phyloP scores from a whole-genome alignment of 2,797 vertebrate genomes.

The Fistularia commersonii region DNA sequence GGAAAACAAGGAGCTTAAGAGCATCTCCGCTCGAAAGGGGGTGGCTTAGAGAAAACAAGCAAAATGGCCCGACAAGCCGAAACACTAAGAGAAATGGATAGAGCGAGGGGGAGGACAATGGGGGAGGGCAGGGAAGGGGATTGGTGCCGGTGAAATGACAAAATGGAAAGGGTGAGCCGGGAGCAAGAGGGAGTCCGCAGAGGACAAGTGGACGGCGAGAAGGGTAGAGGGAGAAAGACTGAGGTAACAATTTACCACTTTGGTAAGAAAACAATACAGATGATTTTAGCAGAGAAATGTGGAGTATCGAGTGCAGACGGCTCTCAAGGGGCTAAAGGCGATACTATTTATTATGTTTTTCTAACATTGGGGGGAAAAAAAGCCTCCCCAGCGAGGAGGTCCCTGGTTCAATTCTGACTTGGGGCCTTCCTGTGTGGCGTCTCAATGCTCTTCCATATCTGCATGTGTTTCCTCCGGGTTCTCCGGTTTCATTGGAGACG shows the following conservation, averaged over 20 bases:
- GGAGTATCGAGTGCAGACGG: too few species aligned
- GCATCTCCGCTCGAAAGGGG: slow-evolving; percentile 59
- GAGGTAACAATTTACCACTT: background rate
- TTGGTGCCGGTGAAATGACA: slow-evolving; percentile 33
- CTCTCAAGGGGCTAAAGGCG: too few species aligned
- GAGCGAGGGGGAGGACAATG: slow-evolving; percentile 6
- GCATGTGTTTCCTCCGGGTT: too few species aligned
- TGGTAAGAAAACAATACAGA: too few species aligned
- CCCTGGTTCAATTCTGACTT: too few species aligned
- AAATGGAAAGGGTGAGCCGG: slow-evolving; percentile 30
- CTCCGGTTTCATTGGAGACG: too few species aligned
- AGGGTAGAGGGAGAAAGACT: background rate
- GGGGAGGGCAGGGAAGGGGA: slow-evolving; percentile 7
- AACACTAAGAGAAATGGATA: slow-evolving; percentile 16
- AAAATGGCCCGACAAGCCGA: slow-evolving; percentile 50
- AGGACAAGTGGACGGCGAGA: slow-evolving; percentile 19
- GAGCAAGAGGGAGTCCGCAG: slow-evolving; percentile 11
- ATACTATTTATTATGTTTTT: too few species aligned
- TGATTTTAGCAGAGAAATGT: too few species aligned
- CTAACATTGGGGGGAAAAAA: too few species aligned
- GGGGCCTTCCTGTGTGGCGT: too few species aligned
- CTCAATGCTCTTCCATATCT: too few species aligned
- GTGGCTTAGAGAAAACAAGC: slow-evolving; percentile 56
- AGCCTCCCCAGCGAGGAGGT: too few species aligned
- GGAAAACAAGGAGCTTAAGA: slow-evolving; percentile 54